Evolutionary conservation across 1,140 invertebrate genomes (phyloP).

Genomic region (Zaprionus davidi): DNA sequence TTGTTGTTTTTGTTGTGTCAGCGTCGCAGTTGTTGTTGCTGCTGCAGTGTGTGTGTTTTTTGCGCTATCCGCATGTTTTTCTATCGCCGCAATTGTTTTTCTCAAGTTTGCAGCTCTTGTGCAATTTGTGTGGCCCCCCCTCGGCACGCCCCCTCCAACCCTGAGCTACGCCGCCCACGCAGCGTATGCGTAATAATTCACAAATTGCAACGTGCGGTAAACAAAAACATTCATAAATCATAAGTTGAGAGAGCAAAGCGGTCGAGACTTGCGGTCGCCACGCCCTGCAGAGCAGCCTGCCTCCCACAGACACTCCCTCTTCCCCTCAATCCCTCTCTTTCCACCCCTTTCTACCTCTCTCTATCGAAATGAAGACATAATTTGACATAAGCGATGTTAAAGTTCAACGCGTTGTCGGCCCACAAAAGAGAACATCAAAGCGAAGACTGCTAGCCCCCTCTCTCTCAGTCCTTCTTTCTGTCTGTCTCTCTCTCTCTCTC

Average conservation of each 20-base stretch:
- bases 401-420: constrained; percentile 55
- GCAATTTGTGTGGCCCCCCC: constrained; percentile 67
- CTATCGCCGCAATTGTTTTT: constrained; percentile 77
- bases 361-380: constrained; percentile 71
- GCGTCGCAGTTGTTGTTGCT: constrained; percentile 5
- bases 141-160: not conserved
- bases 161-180: constrained; percentile 1
- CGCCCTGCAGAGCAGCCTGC: constrained; percentile 40
- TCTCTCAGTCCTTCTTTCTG: too few species aligned
- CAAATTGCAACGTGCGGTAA: constrained; percentile 72
- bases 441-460: constrained; percentile 17
- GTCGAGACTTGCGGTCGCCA: constrained; percentile 55
- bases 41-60: constrained; percentile 23
- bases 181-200: constrained; percentile 77
- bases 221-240: constrained; percentile 70
- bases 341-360: not conserved
- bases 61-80: constrained; percentile 68
- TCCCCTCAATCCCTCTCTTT: not conserved
- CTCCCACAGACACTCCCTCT: not conserved
- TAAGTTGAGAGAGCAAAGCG: constrained; percentile 15
- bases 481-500: too few species aligned
- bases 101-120: constrained; percentile 76
- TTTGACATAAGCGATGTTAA: constrained; percentile 82
- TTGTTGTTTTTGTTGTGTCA: not conserved
- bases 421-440: constrained; percentile 56